These are phyloP conservation scores for Pseudochromis fuscus DNA, from an alignment of 2,797 vertebrate species.

Conservation along the genomic window DNA sequence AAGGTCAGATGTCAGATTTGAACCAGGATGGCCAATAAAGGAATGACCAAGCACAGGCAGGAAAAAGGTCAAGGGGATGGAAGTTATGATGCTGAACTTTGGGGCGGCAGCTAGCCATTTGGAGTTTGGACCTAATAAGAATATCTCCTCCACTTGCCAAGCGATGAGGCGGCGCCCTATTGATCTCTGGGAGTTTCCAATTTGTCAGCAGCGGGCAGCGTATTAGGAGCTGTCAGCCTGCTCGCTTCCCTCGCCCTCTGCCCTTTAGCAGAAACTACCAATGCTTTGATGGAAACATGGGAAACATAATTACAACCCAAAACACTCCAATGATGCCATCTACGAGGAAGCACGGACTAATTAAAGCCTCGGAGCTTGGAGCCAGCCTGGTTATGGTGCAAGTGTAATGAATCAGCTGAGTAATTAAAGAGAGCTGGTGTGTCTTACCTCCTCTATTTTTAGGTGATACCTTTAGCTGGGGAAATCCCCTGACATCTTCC, in stretches of 20 bases:
- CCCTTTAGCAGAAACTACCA: slow-evolving; percentile 70
- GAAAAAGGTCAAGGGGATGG: slow-evolving; percentile 90
- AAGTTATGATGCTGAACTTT: slow-evolving; percentile 91
- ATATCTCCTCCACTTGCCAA: slow-evolving; percentile 73
- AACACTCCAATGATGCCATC: slow-evolving; percentile 37
- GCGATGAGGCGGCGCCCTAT: slow-evolving; percentile 78
- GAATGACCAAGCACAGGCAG: slow-evolving; percentile 70
- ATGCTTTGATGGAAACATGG: slow-evolving; percentile 57
- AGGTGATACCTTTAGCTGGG: not conserved
- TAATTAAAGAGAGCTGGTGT: slow-evolving; percentile 21
- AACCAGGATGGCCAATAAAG: slow-evolving; percentile 76
- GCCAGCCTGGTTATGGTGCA: not conserved
- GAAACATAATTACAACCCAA: slow-evolving; percentile 65
- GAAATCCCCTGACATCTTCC: slow-evolving; percentile 11
- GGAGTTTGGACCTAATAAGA: slow-evolving; percentile 79
- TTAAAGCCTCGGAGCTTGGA: slow-evolving; percentile 30
- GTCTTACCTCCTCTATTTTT: slow-evolving; percentile 5
- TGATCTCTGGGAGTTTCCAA: slow-evolving; percentile 87
- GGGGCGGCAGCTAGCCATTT: slow-evolving; percentile 78
- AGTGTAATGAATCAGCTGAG: slow-evolving; percentile 21
- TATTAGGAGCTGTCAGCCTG: slow-evolving; percentile 82
- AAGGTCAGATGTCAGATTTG: slow-evolving; percentile 84
- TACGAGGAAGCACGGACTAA: slow-evolving; percentile 33
- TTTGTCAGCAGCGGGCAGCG: slow-evolving; percentile 84
- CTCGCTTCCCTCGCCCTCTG: slow-evolving; percentile 70